Evolutionary conservation across 2,113 vertebrate genomes (phyloP), one percentile per base, ranked within the genome.

Genomic region (Seriola rivoliana): DNA sequence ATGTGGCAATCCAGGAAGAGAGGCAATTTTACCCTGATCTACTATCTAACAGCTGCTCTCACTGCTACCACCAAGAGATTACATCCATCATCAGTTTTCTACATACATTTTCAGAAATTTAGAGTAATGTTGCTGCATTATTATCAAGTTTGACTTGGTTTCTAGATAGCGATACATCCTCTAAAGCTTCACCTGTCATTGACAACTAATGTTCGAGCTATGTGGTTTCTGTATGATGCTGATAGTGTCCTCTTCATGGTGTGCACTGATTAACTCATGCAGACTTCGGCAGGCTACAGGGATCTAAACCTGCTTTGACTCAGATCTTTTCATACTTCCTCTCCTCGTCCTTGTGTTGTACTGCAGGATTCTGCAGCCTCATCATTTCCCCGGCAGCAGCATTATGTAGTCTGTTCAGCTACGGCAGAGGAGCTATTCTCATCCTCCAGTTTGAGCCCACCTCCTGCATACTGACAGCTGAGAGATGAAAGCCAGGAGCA

Each of bases 361-460:
- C 78, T 71, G 76, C 72, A 78, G 69, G 63, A 81, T 93, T 88
- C 36, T 92, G 91, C 89, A 62, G 76, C 82, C 67, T 92, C 90
- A 90, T 89, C 88, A 71, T 77, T 91, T 88, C 70, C 46, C 71
- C 13, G 11, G 75, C 77, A 78, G 91, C 78, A 64, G 84, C 58
- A 67, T 48, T 70, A 71, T 71, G 78, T 44, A 69, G 75, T 79
- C 79, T 84, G 75, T 78, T 55, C 40, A 42, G 74, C 64, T 77
- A 75, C 68, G 8, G 69, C 70, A 73, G 62, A 13, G 65, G 66
- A 90, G 90, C 82, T 87, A 85, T 86, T 89, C 86, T 84, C 82
- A 60, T 67, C 71, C 77, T 44, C 36, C 5, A 32, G 38, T 59
- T 29, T 32, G 73, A 85, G 78, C 59, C 8, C 5, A 50, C 71